Evolutionary conservation across 2,797 vertebrate genomes (phyloP).

Genomic region (Halcyon chelicuti): DNA sequence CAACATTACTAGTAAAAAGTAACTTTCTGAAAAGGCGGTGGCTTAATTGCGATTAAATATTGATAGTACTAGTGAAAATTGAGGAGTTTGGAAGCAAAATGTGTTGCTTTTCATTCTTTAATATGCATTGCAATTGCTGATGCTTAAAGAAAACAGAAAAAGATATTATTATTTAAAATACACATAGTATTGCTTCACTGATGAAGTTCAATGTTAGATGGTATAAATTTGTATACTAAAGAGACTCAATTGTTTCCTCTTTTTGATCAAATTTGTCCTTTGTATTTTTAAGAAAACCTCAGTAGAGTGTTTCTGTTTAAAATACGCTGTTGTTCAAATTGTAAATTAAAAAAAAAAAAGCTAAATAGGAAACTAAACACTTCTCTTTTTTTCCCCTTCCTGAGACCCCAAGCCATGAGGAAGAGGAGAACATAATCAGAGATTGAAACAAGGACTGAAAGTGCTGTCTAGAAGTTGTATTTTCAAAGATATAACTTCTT

Average conservation of each 20-base stretch:
- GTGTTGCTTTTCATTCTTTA: not conserved
- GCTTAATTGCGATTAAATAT: not conserved
- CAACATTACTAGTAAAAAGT: not conserved
- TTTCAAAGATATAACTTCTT: not conserved
- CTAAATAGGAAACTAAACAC: not conserved
- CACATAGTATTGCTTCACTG: not conserved
- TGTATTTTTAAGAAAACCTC: not conserved
- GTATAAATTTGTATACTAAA: not conserved
- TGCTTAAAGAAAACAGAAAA: not conserved
- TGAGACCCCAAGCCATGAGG: not conserved
- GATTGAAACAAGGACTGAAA: not conserved
- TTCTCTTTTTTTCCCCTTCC: not conserved
- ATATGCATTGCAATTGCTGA: not conserved
- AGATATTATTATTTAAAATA: not conserved
- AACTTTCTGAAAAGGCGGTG: not conserved
- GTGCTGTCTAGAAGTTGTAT: not conserved
- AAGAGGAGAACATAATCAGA: not conserved
- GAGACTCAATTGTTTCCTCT: not conserved
- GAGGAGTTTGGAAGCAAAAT: not conserved
- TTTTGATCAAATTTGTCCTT: not conserved
- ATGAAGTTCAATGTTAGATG: not conserved
- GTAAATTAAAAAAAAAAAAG: not conserved
- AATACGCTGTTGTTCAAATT: not conserved
- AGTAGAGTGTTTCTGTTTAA: not conserved
- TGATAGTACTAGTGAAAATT: not conserved